Percentiles rank a stretch among this genome's conserved stretches.
phyloP scores from a whole-genome alignment of 2,888 invertebrate genomes.

The Amblyteles armatorius region DNA sequence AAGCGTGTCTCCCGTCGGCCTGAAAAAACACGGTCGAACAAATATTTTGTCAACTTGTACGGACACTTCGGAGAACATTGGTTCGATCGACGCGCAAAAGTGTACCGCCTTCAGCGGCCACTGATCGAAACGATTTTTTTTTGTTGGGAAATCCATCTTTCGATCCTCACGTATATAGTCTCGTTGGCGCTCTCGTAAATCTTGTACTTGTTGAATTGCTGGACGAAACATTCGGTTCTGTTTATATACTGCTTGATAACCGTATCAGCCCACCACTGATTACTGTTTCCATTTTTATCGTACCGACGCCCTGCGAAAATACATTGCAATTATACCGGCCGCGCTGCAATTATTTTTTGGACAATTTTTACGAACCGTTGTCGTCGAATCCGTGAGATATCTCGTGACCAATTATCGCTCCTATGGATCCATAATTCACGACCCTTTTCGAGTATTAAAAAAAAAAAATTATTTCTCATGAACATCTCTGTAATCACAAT shows the following conservation, averaged over 20 bases:
- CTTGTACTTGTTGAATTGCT: slow-evolving; percentile 87
- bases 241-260: slow-evolving; percentile 88
- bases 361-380: slow-evolving; percentile 76
- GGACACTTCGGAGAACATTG: neutral
- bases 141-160: neutral
- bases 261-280: slow-evolving; percentile 89
- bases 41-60: neutral
- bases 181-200: slow-evolving; percentile 84
- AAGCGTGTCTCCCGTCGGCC: slow-evolving; percentile 87
- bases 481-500: no score
- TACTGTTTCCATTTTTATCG: slow-evolving; percentile 91
- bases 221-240: slow-evolving; percentile 88
- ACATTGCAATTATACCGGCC: neutral
- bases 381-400: slow-evolving; percentile 86
- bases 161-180: slow-evolving; percentile 25
- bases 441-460: slow-evolving; percentile 7
- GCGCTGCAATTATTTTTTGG: neutral
- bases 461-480: neutral
- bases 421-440: slow-evolving; percentile 85
- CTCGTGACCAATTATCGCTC: slow-evolving; percentile 87
- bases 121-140: slow-evolving; percentile 6
- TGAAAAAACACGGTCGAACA: slow-evolving; percentile 74
- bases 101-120: neutral
- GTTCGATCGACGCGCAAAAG: neutral
- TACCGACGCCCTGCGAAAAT: slow-evolving; percentile 89